A percentile compares a stretch with the other conserved stretches of the same genome.
Conservation (phyloP, 2,797 vertebrate genomes). For the Parauchenoglanis ngamensis region DNA sequence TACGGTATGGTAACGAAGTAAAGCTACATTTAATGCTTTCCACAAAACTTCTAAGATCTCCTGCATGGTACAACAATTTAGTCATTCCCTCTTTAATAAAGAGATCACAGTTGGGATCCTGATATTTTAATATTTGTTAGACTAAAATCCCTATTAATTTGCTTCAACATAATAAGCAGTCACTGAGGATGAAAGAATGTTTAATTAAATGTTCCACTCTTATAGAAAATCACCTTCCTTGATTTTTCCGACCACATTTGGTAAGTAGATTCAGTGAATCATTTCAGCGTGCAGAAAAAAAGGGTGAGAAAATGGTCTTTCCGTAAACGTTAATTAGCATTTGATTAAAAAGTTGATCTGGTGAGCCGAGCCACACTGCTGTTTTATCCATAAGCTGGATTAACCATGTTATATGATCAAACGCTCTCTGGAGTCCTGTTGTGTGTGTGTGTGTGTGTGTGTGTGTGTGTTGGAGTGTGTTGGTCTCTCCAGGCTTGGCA, state of each 20-base stretch:
- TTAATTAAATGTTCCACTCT: not conserved
- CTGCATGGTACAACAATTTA: not conserved
- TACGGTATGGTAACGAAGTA: not conserved
- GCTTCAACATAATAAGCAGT: not conserved
- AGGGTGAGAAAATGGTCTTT: not conserved
- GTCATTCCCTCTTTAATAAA: not conserved
- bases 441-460: not conserved
- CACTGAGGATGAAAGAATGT: not conserved
- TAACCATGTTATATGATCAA: slow-evolving; percentile 2
- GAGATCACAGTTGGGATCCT: not conserved
- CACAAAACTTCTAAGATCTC: not conserved
- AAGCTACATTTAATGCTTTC: not conserved
- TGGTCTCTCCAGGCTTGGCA: not conserved
- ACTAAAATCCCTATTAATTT: not conserved
- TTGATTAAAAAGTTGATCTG: not conserved
- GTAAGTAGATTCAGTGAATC: not conserved
- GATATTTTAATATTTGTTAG: not conserved
- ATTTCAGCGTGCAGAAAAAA: not conserved
- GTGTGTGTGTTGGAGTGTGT: not conserved
- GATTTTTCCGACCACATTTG: not conserved
- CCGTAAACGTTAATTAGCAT: not conserved
- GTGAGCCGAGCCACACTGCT: not conserved
- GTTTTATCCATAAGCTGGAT: not conserved
- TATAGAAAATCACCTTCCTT: not conserved
- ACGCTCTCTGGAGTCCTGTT: slow-evolving; percentile 5